These are phyloP conservation scores for Hemichromis elongatus DNA, from an alignment of 2,113 vertebrate species.

Conservation along the genomic window DNA sequence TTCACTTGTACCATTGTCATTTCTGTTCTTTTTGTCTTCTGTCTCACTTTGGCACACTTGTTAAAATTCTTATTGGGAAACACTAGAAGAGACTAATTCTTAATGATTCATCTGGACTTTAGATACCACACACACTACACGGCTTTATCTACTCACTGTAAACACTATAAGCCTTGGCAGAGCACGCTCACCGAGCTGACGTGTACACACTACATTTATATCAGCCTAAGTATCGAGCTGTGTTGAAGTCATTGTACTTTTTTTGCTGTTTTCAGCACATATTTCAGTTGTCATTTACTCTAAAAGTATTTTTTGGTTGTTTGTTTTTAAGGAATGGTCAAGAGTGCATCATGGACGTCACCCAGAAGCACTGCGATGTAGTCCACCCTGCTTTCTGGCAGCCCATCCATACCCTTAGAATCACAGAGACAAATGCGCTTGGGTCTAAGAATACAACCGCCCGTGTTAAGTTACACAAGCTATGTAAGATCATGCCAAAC, in stretches of 20 bases:
- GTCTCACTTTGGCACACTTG: background rate
- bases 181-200: background rate
- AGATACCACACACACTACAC: background rate
- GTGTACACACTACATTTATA: background rate
- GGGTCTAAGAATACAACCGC: constrained; percentile 42
- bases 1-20: background rate
- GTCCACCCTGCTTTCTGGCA: constrained; percentile 59
- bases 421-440: constrained; percentile 70
- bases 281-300: background rate
- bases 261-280: background rate
- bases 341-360: constrained; percentile 44
- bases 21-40: background rate
- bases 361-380: constrained; percentile 57
- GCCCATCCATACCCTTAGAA: constrained; percentile 39
- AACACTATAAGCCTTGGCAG: background rate
- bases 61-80: background rate
- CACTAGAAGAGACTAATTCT: background rate
- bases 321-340: background rate
- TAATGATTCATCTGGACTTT: background rate
- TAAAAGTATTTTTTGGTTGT: background rate
- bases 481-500: constrained; percentile 56
- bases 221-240: background rate
- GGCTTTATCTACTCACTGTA: background rate
- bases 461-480: constrained; percentile 35
- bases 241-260: background rate